Conservation (phyloP, 1,140 invertebrate genomes). For the Zeugodacus cucurbitae region DNA sequence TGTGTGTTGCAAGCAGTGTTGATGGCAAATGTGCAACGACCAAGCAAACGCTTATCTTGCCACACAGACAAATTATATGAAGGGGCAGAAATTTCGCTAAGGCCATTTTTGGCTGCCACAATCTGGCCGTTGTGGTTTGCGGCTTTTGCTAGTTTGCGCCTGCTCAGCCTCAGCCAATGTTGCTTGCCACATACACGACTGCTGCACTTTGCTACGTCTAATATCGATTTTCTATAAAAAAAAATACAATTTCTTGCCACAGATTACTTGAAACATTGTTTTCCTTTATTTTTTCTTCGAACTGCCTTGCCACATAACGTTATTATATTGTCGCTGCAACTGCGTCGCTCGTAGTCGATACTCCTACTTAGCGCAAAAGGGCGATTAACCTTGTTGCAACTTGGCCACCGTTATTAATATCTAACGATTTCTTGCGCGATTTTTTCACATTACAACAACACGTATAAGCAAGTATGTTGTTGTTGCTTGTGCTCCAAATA, state of each 20-base stretch:
- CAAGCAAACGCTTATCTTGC: constrained; percentile 1
- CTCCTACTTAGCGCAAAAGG: constrained; percentile 19
- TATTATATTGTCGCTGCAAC: neutral
- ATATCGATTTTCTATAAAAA: neutral
- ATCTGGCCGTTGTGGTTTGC: neutral
- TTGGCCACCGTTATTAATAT: constrained; percentile 27
- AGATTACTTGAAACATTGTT: neutral
- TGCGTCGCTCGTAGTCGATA: neutral
- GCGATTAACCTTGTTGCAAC: constrained; percentile 36
- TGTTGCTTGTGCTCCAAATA: constrained; percentile 6
- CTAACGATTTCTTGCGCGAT: neutral
- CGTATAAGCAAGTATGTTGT: neutral
- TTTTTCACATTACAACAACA: neutral
- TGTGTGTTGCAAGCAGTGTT: neutral
- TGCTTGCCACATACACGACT: neutral
- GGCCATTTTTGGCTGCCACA: constrained; percentile 29
- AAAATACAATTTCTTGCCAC: too few relatives aligned
- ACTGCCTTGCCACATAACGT: neutral
- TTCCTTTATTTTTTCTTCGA: neutral
- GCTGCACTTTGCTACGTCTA: neutral
- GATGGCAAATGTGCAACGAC: neutral
- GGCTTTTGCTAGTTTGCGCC: neutral
- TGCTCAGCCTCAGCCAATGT: too few relatives aligned
- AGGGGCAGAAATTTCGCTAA: constrained; percentile 4
- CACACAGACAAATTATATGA: constrained; percentile 29